Conservation (phyloP, 1,140 invertebrate genomes). For the Meloidogyne exigua region DNA sequence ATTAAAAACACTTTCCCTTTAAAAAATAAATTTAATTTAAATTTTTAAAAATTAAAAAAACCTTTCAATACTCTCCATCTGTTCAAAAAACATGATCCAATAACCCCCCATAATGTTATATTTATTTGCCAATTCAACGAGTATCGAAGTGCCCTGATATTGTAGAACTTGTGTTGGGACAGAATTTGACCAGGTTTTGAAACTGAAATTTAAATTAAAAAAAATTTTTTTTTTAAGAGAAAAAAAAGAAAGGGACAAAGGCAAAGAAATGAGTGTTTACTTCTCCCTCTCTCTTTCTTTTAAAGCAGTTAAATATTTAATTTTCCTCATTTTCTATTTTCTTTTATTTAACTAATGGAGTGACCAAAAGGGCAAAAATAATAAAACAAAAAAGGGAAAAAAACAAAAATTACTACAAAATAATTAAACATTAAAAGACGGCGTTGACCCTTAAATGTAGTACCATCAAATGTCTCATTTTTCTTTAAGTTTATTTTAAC, state of each 20-base stretch:
- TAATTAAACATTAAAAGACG: too few relatives aligned
- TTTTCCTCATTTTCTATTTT: not conserved
- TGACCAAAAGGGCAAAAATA: too few relatives aligned
- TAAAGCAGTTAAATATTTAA: not conserved
- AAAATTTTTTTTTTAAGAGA: too few relatives aligned
- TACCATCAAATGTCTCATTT: too few relatives aligned
- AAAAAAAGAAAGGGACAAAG: not conserved
- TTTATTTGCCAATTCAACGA: slow-evolving; percentile 13
- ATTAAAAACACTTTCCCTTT: slow-evolving; percentile 15
- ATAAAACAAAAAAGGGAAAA: not conserved
- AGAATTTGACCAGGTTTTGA: not conserved
- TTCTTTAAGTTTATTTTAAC: too few relatives aligned
- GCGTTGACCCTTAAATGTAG: too few relatives aligned
- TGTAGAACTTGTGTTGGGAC: not conserved
- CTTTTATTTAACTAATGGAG: too few relatives aligned
- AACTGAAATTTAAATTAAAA: slow-evolving; percentile 15
- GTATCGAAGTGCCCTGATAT: not conserved
- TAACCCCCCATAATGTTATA: slow-evolving; percentile 18
- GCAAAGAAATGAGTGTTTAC: too few relatives aligned
- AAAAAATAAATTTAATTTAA: not conserved
- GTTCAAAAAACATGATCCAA: slow-evolving; percentile 27
- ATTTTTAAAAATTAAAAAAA: not conserved
- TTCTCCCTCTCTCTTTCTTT: too few relatives aligned
- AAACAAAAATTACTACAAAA: too few relatives aligned
- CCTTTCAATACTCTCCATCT: slow-evolving; percentile 5